These are phyloP conservation scores for Dendrolimus punctatus DNA, from an alignment of 1,140 invertebrate species.

Conservation along the genomic window DNA sequence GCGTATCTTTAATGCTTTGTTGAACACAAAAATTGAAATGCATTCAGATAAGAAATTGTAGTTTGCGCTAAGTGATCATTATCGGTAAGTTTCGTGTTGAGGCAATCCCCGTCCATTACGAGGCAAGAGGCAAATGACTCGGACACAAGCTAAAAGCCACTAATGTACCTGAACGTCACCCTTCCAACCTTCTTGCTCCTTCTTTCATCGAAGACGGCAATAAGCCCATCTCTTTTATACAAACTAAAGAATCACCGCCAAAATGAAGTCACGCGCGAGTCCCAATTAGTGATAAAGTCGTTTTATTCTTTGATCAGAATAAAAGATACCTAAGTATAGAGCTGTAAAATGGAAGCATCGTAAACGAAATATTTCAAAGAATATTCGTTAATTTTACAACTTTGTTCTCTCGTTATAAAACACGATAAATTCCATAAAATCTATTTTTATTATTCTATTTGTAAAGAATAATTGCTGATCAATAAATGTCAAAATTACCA, in stretches of 20 bases:
- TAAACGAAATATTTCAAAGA: slow-evolving; percentile 1
- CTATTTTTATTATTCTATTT: slow-evolving; percentile 13
- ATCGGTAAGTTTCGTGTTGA: slow-evolving; percentile 34
- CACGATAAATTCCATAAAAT: slow-evolving; percentile 2
- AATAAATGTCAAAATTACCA: slow-evolving; percentile 38
- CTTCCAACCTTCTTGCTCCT: slow-evolving; percentile 11
- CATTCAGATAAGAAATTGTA: too few relatives aligned
- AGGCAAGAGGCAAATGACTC: slow-evolving; percentile 31
- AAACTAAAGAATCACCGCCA: slow-evolving; percentile 20
- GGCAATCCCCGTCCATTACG: slow-evolving; percentile 38
- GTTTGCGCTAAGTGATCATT: slow-evolving; percentile 20
- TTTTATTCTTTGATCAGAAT: slow-evolving; percentile 11
- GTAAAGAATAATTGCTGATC: slow-evolving; percentile 15
- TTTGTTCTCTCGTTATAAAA: background rate
- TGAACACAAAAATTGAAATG: too few relatives aligned
- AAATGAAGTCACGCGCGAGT: slow-evolving; percentile 31
- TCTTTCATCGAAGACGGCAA: slow-evolving; percentile 5
- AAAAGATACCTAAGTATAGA: slow-evolving; percentile 3
- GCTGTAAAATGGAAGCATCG: slow-evolving; percentile 5
- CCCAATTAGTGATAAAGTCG: slow-evolving; percentile 26
- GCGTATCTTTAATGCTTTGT: too few relatives aligned
- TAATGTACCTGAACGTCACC: slow-evolving; percentile 32
- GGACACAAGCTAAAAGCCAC: slow-evolving; percentile 39
- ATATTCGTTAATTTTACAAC: slow-evolving; percentile 4
- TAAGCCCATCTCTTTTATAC: slow-evolving; percentile 18